phyloP scores from a whole-genome alignment of 2,113 vertebrate genomes.

The Catharus minimus region DNA sequence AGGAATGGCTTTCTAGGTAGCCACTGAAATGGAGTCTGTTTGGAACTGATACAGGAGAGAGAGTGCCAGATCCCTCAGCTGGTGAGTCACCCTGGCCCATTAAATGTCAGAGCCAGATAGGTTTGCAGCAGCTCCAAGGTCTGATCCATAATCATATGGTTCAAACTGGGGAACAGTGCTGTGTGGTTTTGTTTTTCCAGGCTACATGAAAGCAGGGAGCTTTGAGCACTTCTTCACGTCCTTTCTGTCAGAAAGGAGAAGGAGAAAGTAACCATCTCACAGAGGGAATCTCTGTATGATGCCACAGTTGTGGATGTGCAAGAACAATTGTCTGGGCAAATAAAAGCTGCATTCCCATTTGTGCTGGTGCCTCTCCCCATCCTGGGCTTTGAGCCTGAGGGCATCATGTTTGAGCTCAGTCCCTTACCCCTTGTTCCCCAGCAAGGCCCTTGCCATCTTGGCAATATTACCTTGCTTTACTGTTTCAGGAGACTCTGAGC shows the following conservation, averaged over 20 bases:
- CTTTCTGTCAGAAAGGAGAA: neutral
- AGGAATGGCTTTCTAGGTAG: conserved; percentile 32
- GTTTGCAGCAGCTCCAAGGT: neutral
- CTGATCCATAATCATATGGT: neutral
- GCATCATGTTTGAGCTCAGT: neutral
- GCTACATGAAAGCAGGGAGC: neutral
- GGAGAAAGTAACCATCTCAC: neutral
- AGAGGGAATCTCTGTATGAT: neutral
- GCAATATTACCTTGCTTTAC: neutral
- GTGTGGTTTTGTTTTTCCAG: neutral
- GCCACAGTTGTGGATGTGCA: neutral
- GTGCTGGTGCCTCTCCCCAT: neutral
- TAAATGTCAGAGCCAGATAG: neutral
- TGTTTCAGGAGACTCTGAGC: neutral
- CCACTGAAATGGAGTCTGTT: neutral
- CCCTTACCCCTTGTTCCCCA: neutral
- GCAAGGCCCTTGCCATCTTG: neutral
- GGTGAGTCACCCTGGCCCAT: neutral
- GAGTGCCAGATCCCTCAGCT: neutral
- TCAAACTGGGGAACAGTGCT: neutral
- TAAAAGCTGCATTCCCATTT: neutral
- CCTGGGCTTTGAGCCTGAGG: neutral
- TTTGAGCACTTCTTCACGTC: neutral
- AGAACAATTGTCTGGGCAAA: neutral
- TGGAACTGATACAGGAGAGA: neutral